These are phyloP conservation scores for Euwallacea fornicatus DNA, from an alignment of 1,140 invertebrate species.

Conservation along the genomic window DNA sequence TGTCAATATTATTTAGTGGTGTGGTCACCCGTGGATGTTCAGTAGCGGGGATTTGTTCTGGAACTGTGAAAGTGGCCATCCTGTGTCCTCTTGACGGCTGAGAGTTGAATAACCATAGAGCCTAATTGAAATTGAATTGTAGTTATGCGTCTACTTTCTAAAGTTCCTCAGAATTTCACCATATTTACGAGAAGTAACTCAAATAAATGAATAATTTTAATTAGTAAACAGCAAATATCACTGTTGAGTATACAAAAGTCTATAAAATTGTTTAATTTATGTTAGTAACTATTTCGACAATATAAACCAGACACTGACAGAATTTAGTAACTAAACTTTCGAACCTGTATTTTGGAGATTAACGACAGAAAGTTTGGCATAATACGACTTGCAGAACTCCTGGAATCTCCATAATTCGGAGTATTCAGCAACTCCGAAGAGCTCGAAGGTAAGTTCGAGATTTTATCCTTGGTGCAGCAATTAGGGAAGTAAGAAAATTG, in stretches of 20 bases:
- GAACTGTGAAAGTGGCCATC: slow-evolving; percentile 52
- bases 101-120: not conserved
- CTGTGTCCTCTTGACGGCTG: slow-evolving; percentile 62
- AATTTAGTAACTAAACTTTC: slow-evolving; percentile 42
- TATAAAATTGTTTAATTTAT: not conserved
- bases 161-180: not conserved
- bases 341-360: slow-evolving; percentile 74
- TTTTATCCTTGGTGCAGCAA: slow-evolving; percentile 41
- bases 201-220: not conserved
- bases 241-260: not conserved
- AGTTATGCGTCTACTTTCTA: not conserved
- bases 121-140: slow-evolving; percentile 63
- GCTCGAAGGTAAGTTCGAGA: slow-evolving; percentile 47
- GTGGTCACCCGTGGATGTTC: slow-evolving; percentile 20
- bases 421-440: slow-evolving; percentile 48
- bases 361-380: slow-evolving; percentile 70
- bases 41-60: slow-evolving; percentile 16
- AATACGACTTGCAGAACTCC: slow-evolving; percentile 63
- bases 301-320: slow-evolving; percentile 6
- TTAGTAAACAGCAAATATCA: not conserved
- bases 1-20: slow-evolving; percentile 41
- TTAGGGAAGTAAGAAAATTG: not conserved
- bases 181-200: not conserved
- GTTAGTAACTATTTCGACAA: slow-evolving; percentile 16
- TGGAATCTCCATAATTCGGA: slow-evolving; percentile 51